Base-by-base conservation (phyloP, 2,888 invertebrate species). In the Aphidius colemani region DNA sequence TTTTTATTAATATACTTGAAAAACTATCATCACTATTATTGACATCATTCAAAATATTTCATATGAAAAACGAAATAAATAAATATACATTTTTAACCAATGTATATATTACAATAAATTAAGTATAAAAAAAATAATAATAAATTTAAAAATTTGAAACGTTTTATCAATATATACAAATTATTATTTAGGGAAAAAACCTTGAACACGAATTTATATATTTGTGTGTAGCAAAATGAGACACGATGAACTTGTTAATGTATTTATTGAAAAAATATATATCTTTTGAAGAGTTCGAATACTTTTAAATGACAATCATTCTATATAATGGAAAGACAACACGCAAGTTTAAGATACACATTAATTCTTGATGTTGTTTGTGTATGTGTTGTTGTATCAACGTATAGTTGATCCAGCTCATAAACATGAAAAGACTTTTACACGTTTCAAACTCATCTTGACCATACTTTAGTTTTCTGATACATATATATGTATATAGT, bases 271-370 rank as follows among this genome's bases (percentile, higher is more conserved):
- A 59, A 59, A 63, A 51, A 43, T 10, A 41, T 10, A 41, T 48
- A 46, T 45, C 46, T 40, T 43, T 40, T 41, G 30, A 8, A 39
- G 3, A 7, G 9, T 11, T 41, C 53, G 43, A 11, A 13, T 43
- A 40, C 7, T 13, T 43, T 7, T 13, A 50, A 61, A 61, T 64
- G 66, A 68, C 69, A 68, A 67, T 68, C 67, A 68, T 68, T 69
- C 61, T 58, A 55, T 58, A 55, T 68, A 67, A 69, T 68, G 64
- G 69, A 67, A 61, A 46, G 59, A 53, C 46, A 59, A 63, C 68
- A 69, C 63, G 68, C 68, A 59, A 70, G 46, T 30, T 59, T 49
- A 43, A 41, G 13, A 53, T 11, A 53, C 43, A 41, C 53, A 4
- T 43, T 41, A 10, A 40, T 53, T n/a, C 30, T 53, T 53, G 11